phyloP scores from a whole-genome alignment of 2,797 vertebrate genomes.

The Chaunax sp. region DNA sequence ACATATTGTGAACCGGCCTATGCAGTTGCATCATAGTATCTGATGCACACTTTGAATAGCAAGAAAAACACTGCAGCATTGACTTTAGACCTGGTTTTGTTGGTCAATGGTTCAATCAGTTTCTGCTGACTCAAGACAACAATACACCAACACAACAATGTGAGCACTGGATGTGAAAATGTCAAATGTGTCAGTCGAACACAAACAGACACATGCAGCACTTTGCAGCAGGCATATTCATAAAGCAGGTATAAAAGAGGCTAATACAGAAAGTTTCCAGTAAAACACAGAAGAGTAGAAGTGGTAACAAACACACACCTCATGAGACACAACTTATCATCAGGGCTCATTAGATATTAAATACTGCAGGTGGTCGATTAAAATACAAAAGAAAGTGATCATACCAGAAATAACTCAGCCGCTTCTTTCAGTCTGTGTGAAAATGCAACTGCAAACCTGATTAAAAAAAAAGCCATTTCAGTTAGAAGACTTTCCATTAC shows the following conservation, averaged over 20 bases:
- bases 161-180: conserved; percentile 5
- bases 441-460: conserved; percentile 95
- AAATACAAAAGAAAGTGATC: conserved; percentile 61
- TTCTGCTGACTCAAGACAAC: too few relatives aligned
- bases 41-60: too few relatives aligned
- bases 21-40: too few relatives aligned
- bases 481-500: conserved; percentile 25
- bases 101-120: too few relatives aligned
- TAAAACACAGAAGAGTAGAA: background rate
- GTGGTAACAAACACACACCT: background rate
- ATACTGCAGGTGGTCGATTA: background rate
- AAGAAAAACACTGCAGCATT: too few relatives aligned
- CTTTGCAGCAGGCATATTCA: too few relatives aligned
- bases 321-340: background rate
- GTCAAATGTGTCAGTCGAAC: background rate
- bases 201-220: too few relatives aligned
- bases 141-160: too few relatives aligned
- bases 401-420: conserved; percentile 88
- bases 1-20: too few relatives aligned
- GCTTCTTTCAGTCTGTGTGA: conserved; percentile 87
- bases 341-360: background rate
- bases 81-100: too few relatives aligned
- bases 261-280: background rate
- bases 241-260: background rate
- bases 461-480: conserved; percentile 36